Evolutionary conservation across 2,797 vertebrate genomes (phyloP).

Genomic region (Psittacula derbiana): DNA sequence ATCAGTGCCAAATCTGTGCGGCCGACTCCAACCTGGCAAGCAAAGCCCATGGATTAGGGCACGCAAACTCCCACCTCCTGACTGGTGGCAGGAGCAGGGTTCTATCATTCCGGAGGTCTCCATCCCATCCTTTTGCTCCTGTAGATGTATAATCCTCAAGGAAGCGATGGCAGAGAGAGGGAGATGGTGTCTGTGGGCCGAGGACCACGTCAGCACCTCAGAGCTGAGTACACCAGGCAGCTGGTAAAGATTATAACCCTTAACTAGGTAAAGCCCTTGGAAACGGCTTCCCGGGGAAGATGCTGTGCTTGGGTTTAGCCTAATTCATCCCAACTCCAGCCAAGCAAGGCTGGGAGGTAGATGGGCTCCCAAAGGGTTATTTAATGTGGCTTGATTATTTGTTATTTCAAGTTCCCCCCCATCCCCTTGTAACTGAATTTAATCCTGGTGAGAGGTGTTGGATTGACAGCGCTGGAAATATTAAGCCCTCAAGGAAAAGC

Average conservation of each 20-base stretch:
- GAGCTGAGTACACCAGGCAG: slow-evolving; percentile 40
- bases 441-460: neutral
- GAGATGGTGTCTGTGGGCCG: neutral
- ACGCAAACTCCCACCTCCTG: neutral
- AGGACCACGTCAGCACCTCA: neutral
- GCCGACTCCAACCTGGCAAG: neutral
- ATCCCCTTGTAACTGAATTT: neutral
- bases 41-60: neutral
- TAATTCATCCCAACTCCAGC: slow-evolving; percentile 48
- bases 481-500: neutral
- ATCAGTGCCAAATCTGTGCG: neutral
- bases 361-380: slow-evolving; percentile 8
- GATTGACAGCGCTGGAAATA: slow-evolving; percentile 23
- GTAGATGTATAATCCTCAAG: neutral
- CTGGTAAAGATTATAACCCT: slow-evolving; percentile 47
- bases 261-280: slow-evolving; percentile 36
- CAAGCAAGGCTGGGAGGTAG: neutral
- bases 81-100: neutral
- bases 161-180: neutral
- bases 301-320: slow-evolving; percentile 8
- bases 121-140: neutral
- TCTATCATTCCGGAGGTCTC: neutral
- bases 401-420: neutral
- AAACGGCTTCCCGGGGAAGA: slow-evolving; percentile 26
- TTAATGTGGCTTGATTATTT: slow-evolving; percentile 28